These are phyloP conservation scores for Erpobdella octoculata DNA, from an alignment of 2,888 invertebrate species.

Conservation along the genomic window DNA sequence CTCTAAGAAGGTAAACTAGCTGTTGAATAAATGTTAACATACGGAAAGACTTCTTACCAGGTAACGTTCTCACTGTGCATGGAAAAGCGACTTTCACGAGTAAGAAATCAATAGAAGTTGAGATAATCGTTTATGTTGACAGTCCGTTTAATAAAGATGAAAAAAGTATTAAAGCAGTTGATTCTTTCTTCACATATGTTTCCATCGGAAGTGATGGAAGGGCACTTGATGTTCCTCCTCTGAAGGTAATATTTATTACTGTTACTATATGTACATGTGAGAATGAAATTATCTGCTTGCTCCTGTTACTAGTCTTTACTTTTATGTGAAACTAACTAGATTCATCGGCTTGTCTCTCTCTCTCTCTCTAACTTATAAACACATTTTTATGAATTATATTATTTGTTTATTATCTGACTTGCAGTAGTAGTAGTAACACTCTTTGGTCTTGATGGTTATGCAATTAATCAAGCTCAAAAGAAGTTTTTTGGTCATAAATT, in stretches of 20 bases:
- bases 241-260: conserved; percentile 28
- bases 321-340: background rate
- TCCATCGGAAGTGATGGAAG: conserved; percentile 31
- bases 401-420: too few relatives aligned
- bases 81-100: conserved; percentile 35
- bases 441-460: too few relatives aligned
- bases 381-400: too few relatives aligned
- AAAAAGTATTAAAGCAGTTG: conserved; percentile 27
- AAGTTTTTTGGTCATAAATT: too few relatives aligned
- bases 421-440: too few relatives aligned
- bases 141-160: conserved; percentile 17
- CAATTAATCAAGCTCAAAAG: too few relatives aligned
- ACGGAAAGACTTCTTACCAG: conserved; percentile 21
- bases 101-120: conserved; percentile 34
- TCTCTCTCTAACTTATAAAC: too few relatives aligned
- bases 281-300: background rate
- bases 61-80: conserved; percentile 31
- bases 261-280: background rate
- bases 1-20: background rate
- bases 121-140: conserved; percentile 35
- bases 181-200: conserved; percentile 37
- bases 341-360: background rate
- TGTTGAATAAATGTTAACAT: background rate
- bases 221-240: conserved; percentile 28
- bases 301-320: background rate